Conservation (phyloP, 2,797 vertebrate species). For the Neopelma chrysocephalum region DNA sequence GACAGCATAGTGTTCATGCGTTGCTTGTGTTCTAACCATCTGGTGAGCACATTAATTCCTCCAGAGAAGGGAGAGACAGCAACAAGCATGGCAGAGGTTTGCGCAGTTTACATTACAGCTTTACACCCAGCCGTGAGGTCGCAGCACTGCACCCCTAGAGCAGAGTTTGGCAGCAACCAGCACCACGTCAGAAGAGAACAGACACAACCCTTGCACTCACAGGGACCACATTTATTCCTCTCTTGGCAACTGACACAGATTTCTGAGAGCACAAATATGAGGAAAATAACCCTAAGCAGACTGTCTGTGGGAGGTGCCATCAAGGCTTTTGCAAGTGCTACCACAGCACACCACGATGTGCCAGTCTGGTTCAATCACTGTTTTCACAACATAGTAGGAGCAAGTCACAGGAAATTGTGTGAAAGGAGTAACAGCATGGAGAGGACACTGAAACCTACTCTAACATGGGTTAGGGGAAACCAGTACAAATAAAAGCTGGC, state of each 20-base stretch:
- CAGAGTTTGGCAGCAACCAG: neutral
- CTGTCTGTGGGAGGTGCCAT: neutral
- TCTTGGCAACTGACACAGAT: neutral
- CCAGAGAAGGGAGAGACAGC: neutral
- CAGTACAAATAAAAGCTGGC: neutral
- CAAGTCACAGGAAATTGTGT: neutral
- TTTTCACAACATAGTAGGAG: neutral
- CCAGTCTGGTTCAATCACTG: neutral
- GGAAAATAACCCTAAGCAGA: constrained; percentile 11
- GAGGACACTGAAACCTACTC: neutral
- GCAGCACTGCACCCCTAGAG: neutral
- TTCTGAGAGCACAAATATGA: neutral
- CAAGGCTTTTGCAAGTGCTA: neutral
- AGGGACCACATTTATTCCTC: neutral
- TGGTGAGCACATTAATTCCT: constrained; percentile 1
- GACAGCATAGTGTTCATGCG: neutral
- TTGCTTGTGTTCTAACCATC: neutral
- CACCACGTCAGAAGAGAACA: neutral
- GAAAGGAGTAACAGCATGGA: neutral
- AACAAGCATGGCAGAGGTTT: neutral
- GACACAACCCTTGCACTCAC: neutral
- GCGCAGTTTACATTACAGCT: neutral
- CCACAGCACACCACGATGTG: neutral
- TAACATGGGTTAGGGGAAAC: neutral
- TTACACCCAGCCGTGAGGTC: neutral